Percentiles rank a stretch among this genome's conserved stretches.
Conservation (phyloP, 2,888 invertebrate genomes). For the Digitonthophagus gazella region DNA sequence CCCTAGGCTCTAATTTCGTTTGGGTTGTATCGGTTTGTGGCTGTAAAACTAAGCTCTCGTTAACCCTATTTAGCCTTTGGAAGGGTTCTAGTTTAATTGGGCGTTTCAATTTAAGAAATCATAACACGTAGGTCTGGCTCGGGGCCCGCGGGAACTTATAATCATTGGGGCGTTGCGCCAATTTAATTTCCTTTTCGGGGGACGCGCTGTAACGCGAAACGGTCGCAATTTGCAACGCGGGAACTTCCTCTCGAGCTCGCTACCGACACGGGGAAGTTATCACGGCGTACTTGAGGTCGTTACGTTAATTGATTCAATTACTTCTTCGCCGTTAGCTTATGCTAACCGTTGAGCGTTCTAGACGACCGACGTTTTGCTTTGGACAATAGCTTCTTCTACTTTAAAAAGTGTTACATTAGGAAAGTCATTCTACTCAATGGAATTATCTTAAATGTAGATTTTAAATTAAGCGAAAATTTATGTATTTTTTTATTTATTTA, state of each 20-base stretch:
- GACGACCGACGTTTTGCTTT: background rate
- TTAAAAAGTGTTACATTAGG: background rate
- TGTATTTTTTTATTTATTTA: too few relatives aligned
- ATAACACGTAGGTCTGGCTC: slow-evolving; percentile 38
- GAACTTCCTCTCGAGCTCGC: background rate
- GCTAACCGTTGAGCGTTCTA: background rate
- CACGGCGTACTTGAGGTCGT: background rate
- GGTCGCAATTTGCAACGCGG: background rate
- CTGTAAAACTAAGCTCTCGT: too few relatives aligned
- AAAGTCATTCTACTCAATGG: too few relatives aligned
- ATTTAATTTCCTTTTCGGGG: background rate
- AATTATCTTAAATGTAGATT: too few relatives aligned
- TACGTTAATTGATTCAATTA: background rate
- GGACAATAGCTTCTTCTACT: background rate
- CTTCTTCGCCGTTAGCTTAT: background rate
- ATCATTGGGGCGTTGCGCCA: background rate
- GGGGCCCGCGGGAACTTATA: slow-evolving; percentile 6
- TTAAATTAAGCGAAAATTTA: too few relatives aligned
- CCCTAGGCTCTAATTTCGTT: too few relatives aligned
- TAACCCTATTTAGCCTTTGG: too few relatives aligned
- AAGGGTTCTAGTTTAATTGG: slow-evolving; percentile 40
- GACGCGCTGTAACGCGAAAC: background rate
- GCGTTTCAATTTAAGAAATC: slow-evolving; percentile 39
- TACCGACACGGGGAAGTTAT: background rate
- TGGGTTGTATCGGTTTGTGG: too few relatives aligned